Percentiles rank a stretch among this genome's conserved stretches.
These are phyloP conservation scores for Columba guinea DNA, from an alignment of 2,797 vertebrate species.

Conservation along the genomic window DNA sequence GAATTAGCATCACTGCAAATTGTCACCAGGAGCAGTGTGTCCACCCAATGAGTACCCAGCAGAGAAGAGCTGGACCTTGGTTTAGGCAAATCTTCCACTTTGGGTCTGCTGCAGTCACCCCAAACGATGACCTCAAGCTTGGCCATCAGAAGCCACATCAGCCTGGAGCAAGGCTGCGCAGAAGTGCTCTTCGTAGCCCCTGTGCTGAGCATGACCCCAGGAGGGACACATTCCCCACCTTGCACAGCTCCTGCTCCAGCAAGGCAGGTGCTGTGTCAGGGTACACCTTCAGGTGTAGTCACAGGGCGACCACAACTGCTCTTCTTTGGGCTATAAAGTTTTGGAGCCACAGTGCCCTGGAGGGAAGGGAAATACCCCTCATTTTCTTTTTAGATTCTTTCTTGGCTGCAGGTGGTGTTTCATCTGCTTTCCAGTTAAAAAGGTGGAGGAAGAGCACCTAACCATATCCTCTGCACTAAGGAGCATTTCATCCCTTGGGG, in stretches of 20 bases:
- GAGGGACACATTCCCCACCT: accelerated
- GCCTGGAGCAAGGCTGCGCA: neutral
- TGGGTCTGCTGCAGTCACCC: neutral
- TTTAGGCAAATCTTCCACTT: neutral
- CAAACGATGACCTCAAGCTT: neutral
- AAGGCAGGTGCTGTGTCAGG: accelerated
- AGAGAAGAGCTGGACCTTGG: neutral
- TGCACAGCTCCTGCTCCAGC: neutral
- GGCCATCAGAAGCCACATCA: neutral
- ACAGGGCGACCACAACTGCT: neutral
- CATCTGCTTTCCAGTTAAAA: neutral
- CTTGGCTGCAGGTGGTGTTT: neutral
- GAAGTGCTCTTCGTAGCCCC: neutral
- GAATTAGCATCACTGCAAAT: neutral
- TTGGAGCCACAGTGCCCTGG: neutral
- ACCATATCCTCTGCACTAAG: neutral
- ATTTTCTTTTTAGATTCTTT: neutral
- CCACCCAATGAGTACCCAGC: accelerated
- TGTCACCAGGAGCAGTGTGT: neutral
- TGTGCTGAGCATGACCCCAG: neutral
- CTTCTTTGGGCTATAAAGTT: neutral
- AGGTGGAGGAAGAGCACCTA: neutral
- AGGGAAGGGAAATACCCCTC: neutral
- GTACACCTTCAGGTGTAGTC: neutral
- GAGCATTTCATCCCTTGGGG: neutral